phyloP scores from a whole-genome alignment of 2,797 vertebrate genomes.

The Garrulus glandarius region DNA sequence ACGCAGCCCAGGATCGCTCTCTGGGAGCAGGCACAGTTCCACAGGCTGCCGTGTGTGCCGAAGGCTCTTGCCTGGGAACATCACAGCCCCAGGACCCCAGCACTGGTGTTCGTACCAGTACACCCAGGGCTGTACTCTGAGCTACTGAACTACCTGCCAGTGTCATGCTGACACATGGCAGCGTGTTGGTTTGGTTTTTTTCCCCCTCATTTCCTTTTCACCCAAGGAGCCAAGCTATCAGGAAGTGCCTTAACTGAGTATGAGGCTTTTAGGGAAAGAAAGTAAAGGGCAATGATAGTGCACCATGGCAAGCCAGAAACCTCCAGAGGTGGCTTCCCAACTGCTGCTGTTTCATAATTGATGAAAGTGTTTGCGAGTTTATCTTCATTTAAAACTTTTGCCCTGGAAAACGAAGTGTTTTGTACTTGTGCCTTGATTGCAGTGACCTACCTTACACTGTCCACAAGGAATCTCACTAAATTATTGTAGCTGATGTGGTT shows the following conservation, averaged over 20 bases:
- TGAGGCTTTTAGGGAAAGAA: not conserved
- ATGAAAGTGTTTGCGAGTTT: not conserved
- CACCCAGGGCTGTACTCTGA: not conserved
- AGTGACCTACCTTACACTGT: not conserved
- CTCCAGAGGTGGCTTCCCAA: not conserved
- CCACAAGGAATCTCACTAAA: not conserved
- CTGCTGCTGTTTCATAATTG: not conserved
- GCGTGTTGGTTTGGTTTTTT: not conserved
- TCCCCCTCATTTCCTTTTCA: not conserved
- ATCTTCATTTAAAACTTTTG: not conserved
- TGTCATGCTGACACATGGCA: not conserved
- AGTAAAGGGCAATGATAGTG: accelerated
- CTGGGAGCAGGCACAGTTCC: not conserved
- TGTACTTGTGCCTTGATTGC: not conserved
- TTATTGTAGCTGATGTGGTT: not conserved
- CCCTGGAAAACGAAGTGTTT: not conserved
- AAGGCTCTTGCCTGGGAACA: accelerated
- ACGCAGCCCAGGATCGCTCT: not conserved
- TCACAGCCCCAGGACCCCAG: accelerated
- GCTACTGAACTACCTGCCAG: not conserved
- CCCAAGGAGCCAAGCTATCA: not conserved
- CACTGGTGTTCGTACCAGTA: accelerated
- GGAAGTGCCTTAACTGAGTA: not conserved
- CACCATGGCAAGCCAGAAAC: not conserved
- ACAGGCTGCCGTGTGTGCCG: accelerated